phyloP scores from a whole-genome alignment of 2,113 vertebrate genomes.

The Myrmecobius fasciatus region DNA sequence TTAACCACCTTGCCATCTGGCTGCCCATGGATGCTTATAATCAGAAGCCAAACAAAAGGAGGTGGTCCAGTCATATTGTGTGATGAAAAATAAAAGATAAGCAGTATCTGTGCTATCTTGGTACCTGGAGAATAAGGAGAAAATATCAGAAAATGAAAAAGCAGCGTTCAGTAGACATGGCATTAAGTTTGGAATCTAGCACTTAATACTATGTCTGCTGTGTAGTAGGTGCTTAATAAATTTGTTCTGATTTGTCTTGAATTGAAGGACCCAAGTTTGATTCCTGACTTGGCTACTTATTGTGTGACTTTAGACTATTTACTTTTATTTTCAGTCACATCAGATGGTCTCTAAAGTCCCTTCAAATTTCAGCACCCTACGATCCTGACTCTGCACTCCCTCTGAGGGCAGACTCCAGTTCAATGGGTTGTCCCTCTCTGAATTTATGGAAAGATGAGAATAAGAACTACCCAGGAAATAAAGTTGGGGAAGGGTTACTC shows the following conservation, averaged over 20 bases:
- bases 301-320: background rate
- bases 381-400: background rate
- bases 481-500: background rate
- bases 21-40: background rate
- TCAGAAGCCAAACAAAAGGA: background rate
- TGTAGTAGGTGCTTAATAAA: background rate
- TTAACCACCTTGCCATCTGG: background rate
- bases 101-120: background rate
- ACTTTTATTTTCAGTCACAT: background rate
- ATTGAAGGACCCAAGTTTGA: background rate
- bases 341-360: background rate
- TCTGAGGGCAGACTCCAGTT: background rate
- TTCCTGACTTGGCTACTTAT: background rate
- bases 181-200: background rate
- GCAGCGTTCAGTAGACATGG: background rate
- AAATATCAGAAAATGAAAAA: background rate
- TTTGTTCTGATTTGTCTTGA: background rate
- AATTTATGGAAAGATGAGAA: background rate
- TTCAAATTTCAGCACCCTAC: background rate
- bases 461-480: background rate
- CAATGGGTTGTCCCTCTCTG: background rate
- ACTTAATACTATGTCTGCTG: background rate
- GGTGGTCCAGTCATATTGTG: background rate
- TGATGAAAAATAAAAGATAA: background rate
- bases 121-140: background rate